Percentiles rank a stretch among this genome's conserved stretches.
Conservation (phyloP, 2,888 invertebrate species). For the Apocheima hispidaria region DNA sequence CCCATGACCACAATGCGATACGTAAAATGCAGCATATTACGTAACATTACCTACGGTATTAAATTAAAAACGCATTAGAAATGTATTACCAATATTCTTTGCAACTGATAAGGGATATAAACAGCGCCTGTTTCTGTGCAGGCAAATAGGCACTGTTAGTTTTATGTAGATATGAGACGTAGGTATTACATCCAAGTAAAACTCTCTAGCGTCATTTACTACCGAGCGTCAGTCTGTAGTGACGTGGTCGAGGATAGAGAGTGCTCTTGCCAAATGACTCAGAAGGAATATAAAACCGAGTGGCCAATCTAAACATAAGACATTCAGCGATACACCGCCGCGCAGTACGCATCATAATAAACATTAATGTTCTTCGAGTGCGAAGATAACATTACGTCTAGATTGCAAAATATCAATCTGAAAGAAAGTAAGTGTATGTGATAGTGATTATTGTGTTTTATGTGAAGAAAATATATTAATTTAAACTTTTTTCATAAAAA, state of each 20-base stretch:
- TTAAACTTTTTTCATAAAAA: neutral
- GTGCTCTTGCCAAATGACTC: slow-evolving; percentile 79
- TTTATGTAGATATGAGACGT: neutral
- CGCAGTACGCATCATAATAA: slow-evolving; percentile 47
- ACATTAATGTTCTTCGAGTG: slow-evolving; percentile 76
- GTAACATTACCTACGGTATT: slow-evolving; percentile 5
- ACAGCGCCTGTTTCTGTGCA: slow-evolving; percentile 1
- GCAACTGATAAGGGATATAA: slow-evolving; percentile 18
- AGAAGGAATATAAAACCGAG: slow-evolving; percentile 74
- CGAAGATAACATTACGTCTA: slow-evolving; percentile 67
- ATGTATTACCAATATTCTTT: neutral
- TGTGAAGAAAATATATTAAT: neutral
- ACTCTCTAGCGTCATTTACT: slow-evolving; percentile 63
- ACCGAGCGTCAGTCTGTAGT: slow-evolving; percentile 68
- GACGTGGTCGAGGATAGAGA: slow-evolving; percentile 68
- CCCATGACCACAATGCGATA: neutral
- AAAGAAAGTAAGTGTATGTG: slow-evolving; percentile 67
- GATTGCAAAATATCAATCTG: slow-evolving; percentile 71
- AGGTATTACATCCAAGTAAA: slow-evolving; percentile 38
- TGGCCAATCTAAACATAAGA: slow-evolving; percentile 55
- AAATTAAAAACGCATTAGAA: slow-evolving; percentile 13
- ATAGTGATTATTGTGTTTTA: slow-evolving; percentile 19
- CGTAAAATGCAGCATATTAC: neutral
- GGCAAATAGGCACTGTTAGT: neutral
- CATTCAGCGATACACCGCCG: slow-evolving; percentile 65